phyloP scores from a whole-genome alignment of 2,888 invertebrate genomes.

The Petrophora chlorosata region DNA sequence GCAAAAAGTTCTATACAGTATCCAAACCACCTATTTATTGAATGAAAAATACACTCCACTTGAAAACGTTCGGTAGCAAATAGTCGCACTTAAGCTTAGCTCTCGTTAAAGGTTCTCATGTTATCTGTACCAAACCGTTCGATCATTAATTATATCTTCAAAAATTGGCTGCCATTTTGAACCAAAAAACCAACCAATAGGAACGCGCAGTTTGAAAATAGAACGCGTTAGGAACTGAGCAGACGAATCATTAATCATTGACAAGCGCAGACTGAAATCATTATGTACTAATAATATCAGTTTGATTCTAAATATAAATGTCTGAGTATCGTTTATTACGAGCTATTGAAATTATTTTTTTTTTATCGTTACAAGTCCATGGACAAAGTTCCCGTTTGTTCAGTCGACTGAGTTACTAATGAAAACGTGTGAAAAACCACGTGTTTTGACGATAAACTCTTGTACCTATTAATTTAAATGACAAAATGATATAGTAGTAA shows the following conservation, averaged over 20 bases:
- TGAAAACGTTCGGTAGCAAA: conserved; percentile 61
- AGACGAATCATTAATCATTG: conserved; percentile 75
- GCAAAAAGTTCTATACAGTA: conserved; percentile 26
- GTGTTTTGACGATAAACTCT: conserved; percentile 40
- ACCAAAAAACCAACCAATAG: conserved; percentile 70
- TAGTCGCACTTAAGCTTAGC: conserved; percentile 59
- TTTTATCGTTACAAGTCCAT: conserved; percentile 22
- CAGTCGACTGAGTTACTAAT: conserved; percentile 35
- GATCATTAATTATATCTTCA: conserved; percentile 76
- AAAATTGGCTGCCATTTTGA: conserved; percentile 75
- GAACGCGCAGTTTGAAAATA: conserved; percentile 66
- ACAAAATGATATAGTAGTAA: conserved; percentile 39
- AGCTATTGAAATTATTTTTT: conserved; percentile 13
- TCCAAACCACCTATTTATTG: conserved; percentile 59
- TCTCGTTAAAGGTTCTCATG: conserved; percentile 53
- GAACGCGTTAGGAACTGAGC: conserved; percentile 61
- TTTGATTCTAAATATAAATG: conserved; percentile 22
- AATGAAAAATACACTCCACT: conserved; percentile 66
- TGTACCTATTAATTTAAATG: conserved; percentile 44
- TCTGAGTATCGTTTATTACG: conserved; percentile 16
- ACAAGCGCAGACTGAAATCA: conserved; percentile 49
- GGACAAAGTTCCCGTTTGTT: conserved; percentile 34
- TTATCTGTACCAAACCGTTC: conserved; percentile 63
- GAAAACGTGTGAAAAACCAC: conserved; percentile 35
- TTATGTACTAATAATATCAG: conserved; percentile 36